Evolutionary conservation across 2,797 vertebrate species (phyloP).

Genomic region (Acanthiza pusilla): DNA sequence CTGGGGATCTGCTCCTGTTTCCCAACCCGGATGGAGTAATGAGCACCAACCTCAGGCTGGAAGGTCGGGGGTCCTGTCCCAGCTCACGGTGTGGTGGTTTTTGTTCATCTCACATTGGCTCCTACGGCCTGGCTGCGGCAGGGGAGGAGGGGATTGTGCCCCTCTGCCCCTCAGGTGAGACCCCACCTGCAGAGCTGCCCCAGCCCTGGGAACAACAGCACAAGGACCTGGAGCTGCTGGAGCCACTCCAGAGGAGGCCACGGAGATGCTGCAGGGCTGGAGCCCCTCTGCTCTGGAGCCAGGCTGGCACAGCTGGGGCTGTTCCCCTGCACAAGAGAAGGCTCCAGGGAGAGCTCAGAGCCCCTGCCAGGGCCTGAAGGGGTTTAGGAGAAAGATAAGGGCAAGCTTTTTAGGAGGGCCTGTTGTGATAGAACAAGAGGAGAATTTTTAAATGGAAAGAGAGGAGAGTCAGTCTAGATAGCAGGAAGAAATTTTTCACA

Average conservation of each 20-base stretch:
- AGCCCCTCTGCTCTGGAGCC: background rate
- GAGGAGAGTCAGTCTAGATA: background rate
- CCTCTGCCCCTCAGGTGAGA: background rate
- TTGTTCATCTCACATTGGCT: background rate
- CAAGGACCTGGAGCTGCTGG: background rate
- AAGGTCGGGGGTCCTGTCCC: background rate
- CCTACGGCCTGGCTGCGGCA: background rate
- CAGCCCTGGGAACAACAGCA: background rate
- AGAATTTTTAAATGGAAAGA: background rate
- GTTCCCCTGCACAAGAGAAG: background rate
- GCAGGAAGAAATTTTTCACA: rapidly evolving
- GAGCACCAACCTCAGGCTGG: background rate
- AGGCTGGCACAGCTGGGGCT: background rate
- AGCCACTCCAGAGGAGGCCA: background rate
- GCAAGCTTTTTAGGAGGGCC: background rate
- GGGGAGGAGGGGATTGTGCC: rapidly evolving
- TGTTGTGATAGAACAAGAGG: background rate
- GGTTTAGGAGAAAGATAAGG: background rate
- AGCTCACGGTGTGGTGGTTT: rapidly evolving
- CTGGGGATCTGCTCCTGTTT: background rate
- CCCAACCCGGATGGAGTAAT: rapidly evolving
- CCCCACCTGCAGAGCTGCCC: background rate
- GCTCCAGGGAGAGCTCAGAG: background rate
- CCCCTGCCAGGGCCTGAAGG: rapidly evolving
- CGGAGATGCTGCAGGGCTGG: rapidly evolving